These are phyloP conservation scores for Podarcis raffonei DNA, from an alignment of 2,113 vertebrate species.

Conservation along the genomic window DNA sequence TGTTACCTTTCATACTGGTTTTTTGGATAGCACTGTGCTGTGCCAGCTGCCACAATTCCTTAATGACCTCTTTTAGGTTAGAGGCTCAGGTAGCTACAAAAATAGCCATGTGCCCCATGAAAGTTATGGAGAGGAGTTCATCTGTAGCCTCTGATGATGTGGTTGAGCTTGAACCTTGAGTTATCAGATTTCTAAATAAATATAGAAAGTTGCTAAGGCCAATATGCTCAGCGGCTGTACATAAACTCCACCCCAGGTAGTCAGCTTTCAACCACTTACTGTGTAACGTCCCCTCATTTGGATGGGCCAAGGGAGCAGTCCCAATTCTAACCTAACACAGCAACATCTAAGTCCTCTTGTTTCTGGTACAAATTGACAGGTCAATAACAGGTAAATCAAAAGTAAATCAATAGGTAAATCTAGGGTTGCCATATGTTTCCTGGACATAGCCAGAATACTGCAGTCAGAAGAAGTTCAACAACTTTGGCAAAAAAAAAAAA, in stretches of 20 bases:
- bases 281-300: not conserved
- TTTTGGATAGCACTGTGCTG: not conserved
- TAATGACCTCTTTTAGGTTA: too few species aligned
- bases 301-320: not conserved
- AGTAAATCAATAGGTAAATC: too few species aligned
- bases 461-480: too few species aligned
- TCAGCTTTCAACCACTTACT: not conserved
- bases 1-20: not conserved
- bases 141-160: not conserved
- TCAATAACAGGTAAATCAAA: not conserved
- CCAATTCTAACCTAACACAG: not conserved
- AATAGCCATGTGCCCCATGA: not conserved
- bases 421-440: too few species aligned
- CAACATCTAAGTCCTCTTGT: not conserved
- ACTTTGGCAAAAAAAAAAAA: too few species aligned
- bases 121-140: not conserved
- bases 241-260: too few species aligned
- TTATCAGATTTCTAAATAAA: too few species aligned
- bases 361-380: not conserved
- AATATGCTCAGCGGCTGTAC: not conserved
- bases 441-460: too few species aligned
- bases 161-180: not conserved
- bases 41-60: not conserved
- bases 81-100: not conserved
- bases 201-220: not conserved